phyloP scores from a whole-genome alignment of 2,888 invertebrate genomes.

The Didymodactylos carnosus region DNA sequence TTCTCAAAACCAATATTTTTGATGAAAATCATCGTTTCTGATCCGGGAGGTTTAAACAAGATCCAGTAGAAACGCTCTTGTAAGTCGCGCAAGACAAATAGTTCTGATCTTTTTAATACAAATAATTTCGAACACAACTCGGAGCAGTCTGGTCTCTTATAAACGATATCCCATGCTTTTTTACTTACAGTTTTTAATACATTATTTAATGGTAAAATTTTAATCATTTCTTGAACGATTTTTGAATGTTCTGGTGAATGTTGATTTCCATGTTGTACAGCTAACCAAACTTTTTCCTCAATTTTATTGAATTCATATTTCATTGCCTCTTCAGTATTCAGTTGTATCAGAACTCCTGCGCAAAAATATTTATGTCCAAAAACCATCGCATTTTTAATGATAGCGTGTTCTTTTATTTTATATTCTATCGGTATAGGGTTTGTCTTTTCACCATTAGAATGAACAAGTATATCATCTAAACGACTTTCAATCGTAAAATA shows the following conservation, averaged over 20 bases:
- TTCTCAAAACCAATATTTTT: too few relatives aligned
- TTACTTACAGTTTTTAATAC: too few relatives aligned
- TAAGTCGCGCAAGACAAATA: too few relatives aligned
- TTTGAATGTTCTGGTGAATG: neutral
- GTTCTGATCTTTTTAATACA: too few relatives aligned
- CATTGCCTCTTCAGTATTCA: neutral
- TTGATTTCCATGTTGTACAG: neutral
- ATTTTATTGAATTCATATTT: neutral
- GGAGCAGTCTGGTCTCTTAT: too few relatives aligned
- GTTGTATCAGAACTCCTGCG: neutral
- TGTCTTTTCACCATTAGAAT: neutral
- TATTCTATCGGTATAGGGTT: neutral
- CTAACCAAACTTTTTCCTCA: neutral
- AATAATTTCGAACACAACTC: too few relatives aligned
- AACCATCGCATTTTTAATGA: too few relatives aligned
- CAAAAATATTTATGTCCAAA: neutral
- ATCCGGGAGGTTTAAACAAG: too few relatives aligned
- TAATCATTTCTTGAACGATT: neutral
- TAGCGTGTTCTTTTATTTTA: neutral
- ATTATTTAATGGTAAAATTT: neutral
- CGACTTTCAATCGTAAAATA: neutral
- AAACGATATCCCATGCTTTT: too few relatives aligned
- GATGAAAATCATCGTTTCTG: too few relatives aligned
- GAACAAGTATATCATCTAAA: neutral
- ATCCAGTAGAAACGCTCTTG: too few relatives aligned